Conservation (phyloP, 64 coral and sea anemone species). For the Cladopsammia gracilis region DNA sequence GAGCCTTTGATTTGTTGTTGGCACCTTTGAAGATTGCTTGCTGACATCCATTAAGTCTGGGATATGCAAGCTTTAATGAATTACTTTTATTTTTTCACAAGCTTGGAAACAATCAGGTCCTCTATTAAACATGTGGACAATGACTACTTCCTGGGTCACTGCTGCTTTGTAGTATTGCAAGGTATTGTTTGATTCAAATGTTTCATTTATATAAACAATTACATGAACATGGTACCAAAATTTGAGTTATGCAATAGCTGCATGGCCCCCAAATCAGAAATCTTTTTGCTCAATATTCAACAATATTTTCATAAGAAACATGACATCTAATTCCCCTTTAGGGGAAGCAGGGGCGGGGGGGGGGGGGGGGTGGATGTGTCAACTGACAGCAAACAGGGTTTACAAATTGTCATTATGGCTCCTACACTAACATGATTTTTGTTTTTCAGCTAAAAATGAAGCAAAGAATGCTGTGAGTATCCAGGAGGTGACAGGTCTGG, state of each 20-base stretch:
- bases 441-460: constrained; percentile 86
- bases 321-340: too few species aligned
- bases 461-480: constrained; percentile 65
- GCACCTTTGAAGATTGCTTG: too few species aligned
- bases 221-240: too few species aligned
- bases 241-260: too few species aligned
- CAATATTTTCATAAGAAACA: too few species aligned
- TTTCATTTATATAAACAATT: neutral
- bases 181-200: constrained; percentile 42
- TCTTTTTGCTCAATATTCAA: too few species aligned
- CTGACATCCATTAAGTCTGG: neutral
- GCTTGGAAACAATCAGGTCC: constrained; percentile 74
- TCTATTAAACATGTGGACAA: constrained; percentile 75
- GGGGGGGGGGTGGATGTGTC: too few species aligned
- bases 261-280: too few species aligned
- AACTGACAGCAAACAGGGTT: neutral
- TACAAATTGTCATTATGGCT: neutral
- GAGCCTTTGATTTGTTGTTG: too few species aligned
- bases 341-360: too few species aligned
- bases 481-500: constrained; percentile 75
- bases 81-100: neutral
- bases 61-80: neutral
- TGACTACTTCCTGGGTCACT: constrained; percentile 93
- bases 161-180: constrained; percentile 85
- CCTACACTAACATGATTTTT: neutral